Percentiles rank a stretch among this genome's conserved stretches.
Conservation (phyloP, 2,797 vertebrate species). For the Apogon hyalosoma region DNA sequence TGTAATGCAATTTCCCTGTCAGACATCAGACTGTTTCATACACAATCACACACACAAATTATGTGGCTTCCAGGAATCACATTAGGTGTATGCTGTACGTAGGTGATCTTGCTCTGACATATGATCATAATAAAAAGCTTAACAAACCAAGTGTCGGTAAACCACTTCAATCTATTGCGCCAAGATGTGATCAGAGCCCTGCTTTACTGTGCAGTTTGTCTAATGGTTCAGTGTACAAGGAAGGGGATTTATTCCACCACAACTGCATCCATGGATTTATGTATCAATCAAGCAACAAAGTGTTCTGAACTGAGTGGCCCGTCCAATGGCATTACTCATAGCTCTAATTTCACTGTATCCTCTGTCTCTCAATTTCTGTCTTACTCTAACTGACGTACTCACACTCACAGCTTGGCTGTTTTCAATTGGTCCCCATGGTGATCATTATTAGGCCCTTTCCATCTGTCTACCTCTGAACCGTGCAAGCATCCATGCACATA, state of each 20-base stretch:
- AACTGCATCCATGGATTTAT: conserved; percentile 42
- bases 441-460: conserved; percentile 72
- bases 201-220: conserved; percentile 47
- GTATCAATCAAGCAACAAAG: conserved; percentile 42
- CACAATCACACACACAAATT: conserved; percentile 17
- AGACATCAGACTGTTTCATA: conserved; percentile 56
- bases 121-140: conserved; percentile 60
- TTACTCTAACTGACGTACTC: conserved; percentile 14
- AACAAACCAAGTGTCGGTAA: conserved; percentile 55
- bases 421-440: conserved; percentile 63
- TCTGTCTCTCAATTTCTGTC: conserved; percentile 33
- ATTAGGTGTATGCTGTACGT: conserved; percentile 30
- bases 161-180: conserved; percentile 37
- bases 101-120: conserved; percentile 52
- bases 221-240: conserved; percentile 32
- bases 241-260: conserved; percentile 41
- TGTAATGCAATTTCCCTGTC: conserved; percentile 69
- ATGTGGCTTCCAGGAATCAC: conserved; percentile 26
- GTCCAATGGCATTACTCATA: conserved; percentile 57
- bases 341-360: conserved; percentile 49
- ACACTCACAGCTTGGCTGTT: conserved; percentile 42
- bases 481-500: conserved; percentile 16
- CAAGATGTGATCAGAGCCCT: conserved; percentile 49
- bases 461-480: conserved; percentile 58
- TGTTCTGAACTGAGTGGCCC: conserved; percentile 45